Evolutionary conservation across 1,140 invertebrate genomes (phyloP), one percentile per base, ranked within the genome.

Genomic region (Papilio helenus): DNA sequence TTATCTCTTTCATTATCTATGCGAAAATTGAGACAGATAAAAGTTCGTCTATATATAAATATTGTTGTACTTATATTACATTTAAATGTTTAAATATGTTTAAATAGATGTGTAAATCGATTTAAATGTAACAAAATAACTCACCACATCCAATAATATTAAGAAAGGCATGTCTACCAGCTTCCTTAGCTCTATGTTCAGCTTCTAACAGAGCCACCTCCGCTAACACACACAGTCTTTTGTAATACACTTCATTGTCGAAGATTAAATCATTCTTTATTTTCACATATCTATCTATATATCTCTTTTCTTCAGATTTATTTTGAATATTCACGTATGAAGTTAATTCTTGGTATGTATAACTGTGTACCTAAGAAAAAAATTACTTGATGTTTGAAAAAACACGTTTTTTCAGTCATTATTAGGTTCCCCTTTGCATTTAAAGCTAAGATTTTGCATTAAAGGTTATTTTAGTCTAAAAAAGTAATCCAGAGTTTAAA

Each of bases 111-210:
- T 34, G 34, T 34, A 34, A 34, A 34, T 34, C 34, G 5, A 3
- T 34, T 34, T 34, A 2, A 34, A 34, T 34, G 34, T 34, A 4
- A 34, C 34, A 74, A 42, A 7, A 14, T n/a, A 71, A 85, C 87
- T 86, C 76, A 93, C 92, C 91, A 76, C 92, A 91, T 16, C 95
- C 95, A 71, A 95, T 90, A 72, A 95, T 71, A 79, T 90, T 92
- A 0, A 92, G 20, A 65, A 86, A 92, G 5, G 86, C 90, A 23
- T 76, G 29, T n/a, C 80, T 83, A 14, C 79, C 84, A 0, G 61
- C 72, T 2, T 84, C 84, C 71, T 65, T 76, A 0, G 87, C 89
- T 18, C 88, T 83, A 18, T 29, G 55, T 10, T 93, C 86, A 0
- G 88, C 90, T 18, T 94, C 93, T 0, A 90, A 12, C 1, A 94